Base-by-base conservation (phyloP, 2,797 vertebrate genomes). In the Lateolabrax maculatus region DNA sequence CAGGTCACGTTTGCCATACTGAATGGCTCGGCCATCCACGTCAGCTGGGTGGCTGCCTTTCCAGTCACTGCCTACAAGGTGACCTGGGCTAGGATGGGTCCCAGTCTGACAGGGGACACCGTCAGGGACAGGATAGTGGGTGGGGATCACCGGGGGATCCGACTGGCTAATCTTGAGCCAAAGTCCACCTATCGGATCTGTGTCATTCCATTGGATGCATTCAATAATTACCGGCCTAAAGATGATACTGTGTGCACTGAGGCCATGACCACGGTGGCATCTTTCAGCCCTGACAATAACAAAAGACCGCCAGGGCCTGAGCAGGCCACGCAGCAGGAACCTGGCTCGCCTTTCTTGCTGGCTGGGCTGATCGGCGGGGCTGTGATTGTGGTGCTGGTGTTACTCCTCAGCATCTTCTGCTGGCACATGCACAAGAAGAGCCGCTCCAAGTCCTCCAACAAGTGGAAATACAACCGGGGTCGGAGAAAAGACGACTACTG, bases 341-440 rank as follows among this genome's bases (percentile, higher is more conserved):
- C 96, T 74, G 93, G 96, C 72, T 97, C 97, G 15, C 97, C 97
- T 1, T 96, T 98, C 81, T 92, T 98, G 88, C 74, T 96, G 93
- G 95, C 97, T 83, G 57, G 97, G 89, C 83, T 99, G 80, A 97
- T 98, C 9, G 97, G 97, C 51, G 97, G 97, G 13, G 97, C 96
- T 0, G 97, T 97, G 81, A 95, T 97, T 34, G 93, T 98, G 79
- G 96, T 98, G 64, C 95, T 99, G 0, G 94, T 98, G 64, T 91
- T 96, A 34, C 83, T 98, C 77, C 94, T 98, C 56, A 90, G 93
- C 70, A 62, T 94, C 71, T 94, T 95, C 80, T 98, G 97, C 88
- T 99, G 97, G 97, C 96, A 97, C 70, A 96, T 96, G 96, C 97
- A 98, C 96, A 97, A 96, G 93, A 98, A 97, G 86, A 96, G 95